Evolutionary conservation across 2,113 vertebrate species (phyloP), one percentile per base, ranked within the genome.

Genomic region (Regulus satrapa): DNA sequence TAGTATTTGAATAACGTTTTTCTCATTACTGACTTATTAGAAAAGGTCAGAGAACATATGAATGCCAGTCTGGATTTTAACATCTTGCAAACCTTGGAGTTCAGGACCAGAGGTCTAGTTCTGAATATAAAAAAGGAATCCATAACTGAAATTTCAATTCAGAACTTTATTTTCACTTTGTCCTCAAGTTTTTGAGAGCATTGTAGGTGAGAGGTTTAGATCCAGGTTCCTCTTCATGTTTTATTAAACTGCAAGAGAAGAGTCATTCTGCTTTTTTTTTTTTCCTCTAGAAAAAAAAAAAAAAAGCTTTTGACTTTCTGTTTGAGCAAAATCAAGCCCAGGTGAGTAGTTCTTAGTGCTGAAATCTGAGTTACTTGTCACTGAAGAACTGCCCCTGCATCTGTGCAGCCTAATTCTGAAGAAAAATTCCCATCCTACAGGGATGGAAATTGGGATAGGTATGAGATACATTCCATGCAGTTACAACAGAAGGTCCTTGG

Each of bases 1-100:
- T 98, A 98, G 91, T 45, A 24, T 21, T 78, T 73, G 71, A 45
- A 34, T 51, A n/a, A 48, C 32, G 8, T 58, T 85, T 68, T 82
- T 85, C 54, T 71, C 36, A 16, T 46, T 83, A 41, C 8, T 83
- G 21, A 67, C 12, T 52, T 26, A 61, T 52, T 58, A 59, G 29
- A 68, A 88, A 58, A 78, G 10, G 43, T 32, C 34, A 78, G 41
- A 82, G n/a, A 76, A 36, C 12, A 64, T 20, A 18, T 3, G 21
- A 76, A 58, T 83, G 48, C 18, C 36, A 58, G 19, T 84, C 45
- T 88, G 54, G 31, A 88, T 89, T 85, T 78, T 62, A 88, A 17
- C 12, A 8, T 52, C 55, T 64, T 73, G 31, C 9, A 80, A 32
- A 74, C 49, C 20, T 43, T 55, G 43, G 41, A 74, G 40, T 32